Percentiles rank a stretch among this genome's conserved stretches.
phyloP scores from a whole-genome alignment of 2,888 invertebrate species.

The Drosophila neonasuta region DNA sequence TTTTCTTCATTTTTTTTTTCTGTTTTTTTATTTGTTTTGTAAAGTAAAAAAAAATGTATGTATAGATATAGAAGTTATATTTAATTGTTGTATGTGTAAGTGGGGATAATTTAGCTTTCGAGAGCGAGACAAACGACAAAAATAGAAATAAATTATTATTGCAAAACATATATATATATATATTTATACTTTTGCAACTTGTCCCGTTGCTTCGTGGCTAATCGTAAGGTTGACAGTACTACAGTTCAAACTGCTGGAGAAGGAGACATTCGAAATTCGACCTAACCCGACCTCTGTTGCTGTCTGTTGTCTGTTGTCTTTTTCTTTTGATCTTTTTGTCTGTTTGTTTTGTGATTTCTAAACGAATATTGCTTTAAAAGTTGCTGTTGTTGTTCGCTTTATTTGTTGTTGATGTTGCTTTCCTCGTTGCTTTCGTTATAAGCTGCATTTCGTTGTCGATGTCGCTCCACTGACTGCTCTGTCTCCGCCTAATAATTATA shows the following conservation, averaged over 20 bases:
- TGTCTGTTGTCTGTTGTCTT: constrained; percentile 1
- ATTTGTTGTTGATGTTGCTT: constrained; percentile 21
- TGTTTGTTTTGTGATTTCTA: constrained; percentile 26
- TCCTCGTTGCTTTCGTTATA: constrained; percentile 27
- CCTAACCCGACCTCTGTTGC: constrained; percentile 10
- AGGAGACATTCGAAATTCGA: constrained; percentile 20
- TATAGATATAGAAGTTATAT: constrained; percentile 14
- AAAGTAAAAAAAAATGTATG: constrained; percentile 53
- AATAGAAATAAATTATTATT: background rate
- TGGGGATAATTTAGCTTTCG: constrained; percentile 22
- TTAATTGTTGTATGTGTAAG: constrained; percentile 23
- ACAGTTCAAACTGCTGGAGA: constrained; percentile 24
- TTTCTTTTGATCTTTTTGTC: constrained; percentile 6
- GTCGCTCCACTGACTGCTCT: constrained; percentile 6
- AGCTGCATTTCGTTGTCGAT: constrained; percentile 19
- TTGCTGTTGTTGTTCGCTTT: constrained; percentile 2
- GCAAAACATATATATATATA: background rate
- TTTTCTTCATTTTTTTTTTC: background rate
- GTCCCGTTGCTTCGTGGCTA: constrained; percentile 15
- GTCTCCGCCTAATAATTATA: constrained; percentile 89
- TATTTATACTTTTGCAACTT: background rate
- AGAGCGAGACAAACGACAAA: constrained; percentile 9
- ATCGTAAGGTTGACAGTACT: constrained; percentile 24
- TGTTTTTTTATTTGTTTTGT: constrained; percentile 10
- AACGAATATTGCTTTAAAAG: constrained; percentile 39